Conservation (phyloP, 2,888 invertebrate genomes). For the Amorpha juglandis region DNA sequence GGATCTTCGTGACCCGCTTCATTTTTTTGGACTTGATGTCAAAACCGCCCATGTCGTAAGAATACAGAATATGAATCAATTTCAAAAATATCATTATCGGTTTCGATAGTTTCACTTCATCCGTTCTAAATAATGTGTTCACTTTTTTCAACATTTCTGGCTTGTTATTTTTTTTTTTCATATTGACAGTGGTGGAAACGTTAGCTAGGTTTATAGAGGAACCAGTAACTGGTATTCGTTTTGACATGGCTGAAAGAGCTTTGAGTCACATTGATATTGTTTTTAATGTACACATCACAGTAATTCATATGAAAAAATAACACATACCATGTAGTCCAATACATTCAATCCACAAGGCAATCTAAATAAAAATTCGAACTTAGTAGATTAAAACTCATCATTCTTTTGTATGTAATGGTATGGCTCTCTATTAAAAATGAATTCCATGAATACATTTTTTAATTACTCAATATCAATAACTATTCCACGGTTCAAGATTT, state of each 20-base stretch:
- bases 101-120: slow-evolving; percentile 4
- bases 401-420: neutral
- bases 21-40: neutral
- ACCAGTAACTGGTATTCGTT: neutral
- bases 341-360: neutral
- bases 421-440: neutral
- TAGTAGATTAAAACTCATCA: neutral
- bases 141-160: neutral
- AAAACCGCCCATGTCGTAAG: slow-evolving; percentile 11
- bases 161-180: neutral
- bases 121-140: neutral
- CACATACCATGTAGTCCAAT: neutral
- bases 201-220: neutral
- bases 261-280: neutral
- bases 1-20: neutral
- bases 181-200: neutral
- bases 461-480: neutral
- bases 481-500: neutral
- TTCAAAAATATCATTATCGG: neutral
- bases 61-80: slow-evolving; percentile 10
- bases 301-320: neutral
- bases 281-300: slow-evolving; percentile 3
- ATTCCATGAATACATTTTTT: neutral
- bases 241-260: neutral
- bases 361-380: neutral